Evolutionary conservation across 2,888 invertebrate genomes (phyloP).

Genomic region (Drosophila rubida): DNA sequence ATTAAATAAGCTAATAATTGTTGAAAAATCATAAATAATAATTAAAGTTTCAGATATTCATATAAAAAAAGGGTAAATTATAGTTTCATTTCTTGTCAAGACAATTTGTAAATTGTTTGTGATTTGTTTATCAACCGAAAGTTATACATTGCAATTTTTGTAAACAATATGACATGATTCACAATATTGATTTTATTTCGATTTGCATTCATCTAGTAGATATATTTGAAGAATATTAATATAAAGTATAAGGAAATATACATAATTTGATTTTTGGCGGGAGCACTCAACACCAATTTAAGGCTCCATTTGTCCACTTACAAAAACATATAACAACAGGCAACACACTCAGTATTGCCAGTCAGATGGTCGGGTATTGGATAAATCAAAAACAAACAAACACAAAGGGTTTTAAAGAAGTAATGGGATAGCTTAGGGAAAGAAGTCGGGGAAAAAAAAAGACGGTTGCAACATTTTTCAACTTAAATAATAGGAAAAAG

Average conservation of each 20-base stretch:
- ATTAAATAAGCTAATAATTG: slow-evolving; percentile 41
- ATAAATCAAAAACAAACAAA: slow-evolving; percentile 51
- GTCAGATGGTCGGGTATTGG: slow-evolving; percentile 44
- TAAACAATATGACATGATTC: slow-evolving; percentile 57
- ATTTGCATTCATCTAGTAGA: slow-evolving; percentile 35
- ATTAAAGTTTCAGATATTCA: slow-evolving; percentile 37
- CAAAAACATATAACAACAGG: slow-evolving; percentile 66
- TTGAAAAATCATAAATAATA: slow-evolving; percentile 49
- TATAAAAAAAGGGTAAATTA: slow-evolving; percentile 17
- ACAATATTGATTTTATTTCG: slow-evolving; percentile 51
- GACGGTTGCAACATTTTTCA: slow-evolving; percentile 61
- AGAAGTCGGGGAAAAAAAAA: slow-evolving; percentile 37
- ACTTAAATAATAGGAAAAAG: slow-evolving; percentile 66
- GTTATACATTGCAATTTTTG: slow-evolving; percentile 64
- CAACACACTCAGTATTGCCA: slow-evolving; percentile 42
- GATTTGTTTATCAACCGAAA: slow-evolving; percentile 58
- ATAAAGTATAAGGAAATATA: slow-evolving; percentile 52
- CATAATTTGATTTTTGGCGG: slow-evolving; percentile 43
- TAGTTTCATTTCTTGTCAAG: slow-evolving; percentile 39
- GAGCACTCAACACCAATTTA: slow-evolving; percentile 41
- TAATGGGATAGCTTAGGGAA: slow-evolving; percentile 9
- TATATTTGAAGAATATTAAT: slow-evolving; percentile 34
- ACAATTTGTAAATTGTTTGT: slow-evolving; percentile 32
- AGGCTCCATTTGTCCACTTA: slow-evolving; percentile 63
- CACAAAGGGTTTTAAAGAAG: slow-evolving; percentile 36